Evolutionary conservation across 2,888 invertebrate genomes (phyloP).

Genomic region (Drosophila subquinaria): DNA sequence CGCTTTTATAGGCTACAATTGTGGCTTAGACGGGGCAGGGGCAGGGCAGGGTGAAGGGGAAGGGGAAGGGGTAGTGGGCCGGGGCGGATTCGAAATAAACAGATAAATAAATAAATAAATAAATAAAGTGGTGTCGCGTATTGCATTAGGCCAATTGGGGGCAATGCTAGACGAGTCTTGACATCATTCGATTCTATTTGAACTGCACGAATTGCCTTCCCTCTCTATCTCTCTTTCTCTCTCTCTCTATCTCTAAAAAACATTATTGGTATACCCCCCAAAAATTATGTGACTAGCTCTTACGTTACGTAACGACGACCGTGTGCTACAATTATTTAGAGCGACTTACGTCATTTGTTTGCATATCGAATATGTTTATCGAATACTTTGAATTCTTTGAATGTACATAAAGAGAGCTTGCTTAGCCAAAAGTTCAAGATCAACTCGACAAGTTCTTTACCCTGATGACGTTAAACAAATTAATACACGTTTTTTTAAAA

Average conservation of each 20-base stretch:
- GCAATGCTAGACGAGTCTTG: constrained; percentile 58
- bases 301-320: constrained; percentile 33
- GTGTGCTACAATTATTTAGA: constrained; percentile 11
- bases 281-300: constrained; percentile 24
- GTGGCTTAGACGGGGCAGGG: not conserved
- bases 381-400: not conserved
- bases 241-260: not conserved
- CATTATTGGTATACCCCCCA: constrained; percentile 11
- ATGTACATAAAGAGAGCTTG: not conserved
- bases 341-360: constrained; percentile 18
- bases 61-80: not conserved
- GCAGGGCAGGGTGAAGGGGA: not conserved
- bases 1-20: constrained; percentile 54
- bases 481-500: no score
- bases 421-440: constrained; percentile 14
- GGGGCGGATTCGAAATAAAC: constrained; percentile 15
- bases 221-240: not conserved
- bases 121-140: constrained; percentile 25
- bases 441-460: constrained; percentile 5
- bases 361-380: not conserved
- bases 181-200: constrained; percentile 56
- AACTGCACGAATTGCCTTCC: constrained; percentile 3
- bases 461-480: not conserved
- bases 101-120: constrained; percentile 49
- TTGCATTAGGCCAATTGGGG: constrained; percentile 32